Conservation (phyloP, 2,888 invertebrate genomes). For the Gandaritis pyraliata region DNA sequence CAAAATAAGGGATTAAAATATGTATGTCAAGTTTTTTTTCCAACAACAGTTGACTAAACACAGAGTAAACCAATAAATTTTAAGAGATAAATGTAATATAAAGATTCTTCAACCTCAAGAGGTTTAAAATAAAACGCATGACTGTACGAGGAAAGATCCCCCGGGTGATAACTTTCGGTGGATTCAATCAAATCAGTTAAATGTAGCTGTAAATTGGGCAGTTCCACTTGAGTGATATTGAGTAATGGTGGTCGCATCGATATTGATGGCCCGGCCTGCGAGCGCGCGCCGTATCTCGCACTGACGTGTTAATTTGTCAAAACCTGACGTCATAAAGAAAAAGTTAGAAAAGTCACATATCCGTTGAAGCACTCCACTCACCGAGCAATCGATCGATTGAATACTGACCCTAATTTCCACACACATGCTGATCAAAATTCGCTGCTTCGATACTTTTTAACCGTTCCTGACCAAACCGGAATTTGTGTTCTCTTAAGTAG, state of each 20-base stretch:
- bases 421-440: constrained; percentile 11
- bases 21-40: too few species aligned
- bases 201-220: constrained; percentile 82
- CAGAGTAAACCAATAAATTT: too few species aligned
- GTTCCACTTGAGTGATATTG: constrained; percentile 81
- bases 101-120: constrained; percentile 10
- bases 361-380: constrained; percentile 36
- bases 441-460: constrained; percentile 26
- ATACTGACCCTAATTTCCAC: constrained; percentile 9
- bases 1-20: too few species aligned
- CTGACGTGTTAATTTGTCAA: constrained; percentile 78
- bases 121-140: constrained; percentile 39
- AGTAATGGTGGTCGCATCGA: constrained; percentile 73
- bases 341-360: constrained; percentile 60
- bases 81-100: too few species aligned
- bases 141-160: constrained; percentile 47
- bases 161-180: constrained; percentile 69
- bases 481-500: constrained; percentile 64
- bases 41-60: too few species aligned
- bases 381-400: constrained; percentile 39
- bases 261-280: constrained; percentile 72
- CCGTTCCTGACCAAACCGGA: constrained; percentile 51
- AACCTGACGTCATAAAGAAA: constrained; percentile 71
- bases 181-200: constrained; percentile 81
- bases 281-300: constrained; percentile 66